Evolutionary conservation across 92 coral and sea anemone species (phyloP), one percentile per base, ranked within the genome.

Genomic region (Pocillopora meandrina): DNA sequence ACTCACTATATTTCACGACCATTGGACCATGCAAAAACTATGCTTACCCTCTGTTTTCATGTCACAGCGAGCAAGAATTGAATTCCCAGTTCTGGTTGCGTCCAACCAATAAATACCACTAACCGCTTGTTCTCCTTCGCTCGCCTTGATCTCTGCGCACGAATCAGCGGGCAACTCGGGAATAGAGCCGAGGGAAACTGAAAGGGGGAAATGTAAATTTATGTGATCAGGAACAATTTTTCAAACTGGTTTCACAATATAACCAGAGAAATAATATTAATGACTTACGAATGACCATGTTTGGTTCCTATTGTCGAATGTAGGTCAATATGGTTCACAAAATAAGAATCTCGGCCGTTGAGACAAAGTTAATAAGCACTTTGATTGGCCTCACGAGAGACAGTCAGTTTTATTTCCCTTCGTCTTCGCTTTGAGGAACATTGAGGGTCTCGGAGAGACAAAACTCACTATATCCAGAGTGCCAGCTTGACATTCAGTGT

Each of bases 41-140:
- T 1, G 31, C 77, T 73, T 6, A 73, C 81, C 21, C 36, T 77
- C 81, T 31, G 70, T 60, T 61, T 18, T 63, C 81, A 77, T 61
- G 70, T 77, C 71, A 35, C 81, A 77, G 35, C 61, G 69, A 61
- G 70, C 81, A 4, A 77, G 18, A 61, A 60, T 42, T 55, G 70
- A 19, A 13, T 31, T 60, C 31, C 81, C 67, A n/a, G 68, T 14
- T 60, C 68, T 63, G 13, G 26, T 34, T 56, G 70, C 12, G 60
- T 77, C 81, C 57, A 77, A 61, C 81, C 81, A 77, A 56, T 77
- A 77, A 64, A 21, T 62, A 65, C 71, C 56, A 59, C 82, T 77
- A 71, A 42, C 71, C 82, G 36, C 82, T 61, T 77, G 71, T 49
- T 61, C 82, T 34, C 71, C 82, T 62, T 77, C 82, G 17, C 81